phyloP scores from a whole-genome alignment of 2,797 vertebrate species.

The Melanotaenia nigrans region DNA sequence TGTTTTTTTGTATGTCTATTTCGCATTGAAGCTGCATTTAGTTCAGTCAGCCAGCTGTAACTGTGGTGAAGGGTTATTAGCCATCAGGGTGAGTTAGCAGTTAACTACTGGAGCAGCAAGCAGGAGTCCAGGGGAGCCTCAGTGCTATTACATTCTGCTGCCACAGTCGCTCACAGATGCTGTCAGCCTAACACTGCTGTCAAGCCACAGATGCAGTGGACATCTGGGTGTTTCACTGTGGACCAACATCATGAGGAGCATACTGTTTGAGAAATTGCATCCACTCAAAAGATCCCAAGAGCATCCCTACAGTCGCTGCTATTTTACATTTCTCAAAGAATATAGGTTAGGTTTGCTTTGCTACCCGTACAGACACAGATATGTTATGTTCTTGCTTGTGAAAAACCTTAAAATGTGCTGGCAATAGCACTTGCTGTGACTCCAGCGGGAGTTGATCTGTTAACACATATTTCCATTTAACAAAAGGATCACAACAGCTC shows the following conservation, averaged over 20 bases:
- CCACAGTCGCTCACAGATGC: constrained; percentile 75
- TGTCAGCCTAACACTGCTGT: constrained; percentile 70
- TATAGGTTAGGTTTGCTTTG: constrained; percentile 40
- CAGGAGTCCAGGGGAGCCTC: constrained; percentile 69
- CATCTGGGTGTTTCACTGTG: constrained; percentile 59
- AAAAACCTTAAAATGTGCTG: constrained; percentile 55
- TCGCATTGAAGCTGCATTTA: constrained; percentile 68
- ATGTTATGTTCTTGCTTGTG: constrained; percentile 40
- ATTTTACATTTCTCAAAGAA: constrained; percentile 39
- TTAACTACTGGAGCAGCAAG: constrained; percentile 72
- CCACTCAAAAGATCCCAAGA: constrained; percentile 28
- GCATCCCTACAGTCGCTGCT: constrained; percentile 8
- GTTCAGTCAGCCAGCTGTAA: constrained; percentile 75
- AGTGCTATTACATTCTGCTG: constrained; percentile 75
- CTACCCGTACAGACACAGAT: constrained; percentile 28
- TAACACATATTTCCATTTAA: constrained; percentile 57
- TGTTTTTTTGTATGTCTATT: constrained; percentile 61
- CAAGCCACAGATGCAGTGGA: constrained; percentile 70
- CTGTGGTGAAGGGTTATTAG: constrained; percentile 80
- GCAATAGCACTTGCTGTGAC: constrained; percentile 41
- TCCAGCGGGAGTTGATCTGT: constrained; percentile 60
- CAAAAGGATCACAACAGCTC: constrained; percentile 24
- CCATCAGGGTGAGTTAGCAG: constrained; percentile 79
- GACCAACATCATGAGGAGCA: constrained; percentile 46
- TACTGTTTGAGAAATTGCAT: constrained; percentile 49